These are phyloP conservation scores for Carassius gibelio DNA, from an alignment of 2,113 vertebrate genomes.

Conservation along the genomic window DNA sequence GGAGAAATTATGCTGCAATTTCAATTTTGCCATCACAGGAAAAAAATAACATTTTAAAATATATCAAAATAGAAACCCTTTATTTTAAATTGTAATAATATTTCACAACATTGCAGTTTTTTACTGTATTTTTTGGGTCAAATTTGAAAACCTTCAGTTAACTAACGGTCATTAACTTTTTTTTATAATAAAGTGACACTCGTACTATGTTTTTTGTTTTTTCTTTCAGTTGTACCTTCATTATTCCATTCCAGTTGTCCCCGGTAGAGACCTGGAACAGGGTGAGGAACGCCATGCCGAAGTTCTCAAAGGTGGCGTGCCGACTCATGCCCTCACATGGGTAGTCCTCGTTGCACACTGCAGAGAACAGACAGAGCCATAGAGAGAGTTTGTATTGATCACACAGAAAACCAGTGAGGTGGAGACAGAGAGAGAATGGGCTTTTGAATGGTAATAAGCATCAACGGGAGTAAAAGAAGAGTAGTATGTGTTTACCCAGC, in stretches of 20 bases:
- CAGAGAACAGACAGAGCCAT: constrained; percentile 21
- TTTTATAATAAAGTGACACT: not conserved
- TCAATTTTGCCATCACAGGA: not conserved
- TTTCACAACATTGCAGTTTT: not conserved
- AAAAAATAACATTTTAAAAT: not conserved
- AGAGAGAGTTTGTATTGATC: not conserved
- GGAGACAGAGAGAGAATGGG: not conserved
- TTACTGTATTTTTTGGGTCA: not conserved
- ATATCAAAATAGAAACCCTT: not conserved
- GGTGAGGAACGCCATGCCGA: constrained; percentile 98
- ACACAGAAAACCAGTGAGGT: not conserved
- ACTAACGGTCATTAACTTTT: not conserved
- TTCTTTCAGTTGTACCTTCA: constrained; percentile 83
- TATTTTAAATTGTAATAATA: not conserved
- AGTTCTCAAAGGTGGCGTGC: constrained; percentile 97
- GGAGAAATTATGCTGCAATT: not conserved
- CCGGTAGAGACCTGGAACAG: constrained; percentile 98
- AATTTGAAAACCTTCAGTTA: too few relatives aligned
- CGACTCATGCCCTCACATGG: constrained; percentile 98
- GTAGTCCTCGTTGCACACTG: constrained; percentile 94
- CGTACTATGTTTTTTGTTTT: not conserved
- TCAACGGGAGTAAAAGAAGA: not conserved
- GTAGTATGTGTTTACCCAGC: constrained; percentile 81
- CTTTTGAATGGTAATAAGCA: not conserved
- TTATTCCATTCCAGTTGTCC: constrained; percentile 99